Evolutionary conservation across 2,113 vertebrate genomes (phyloP), one percentile per base, ranked within the genome.

Genomic region (Probosciger aterrimus): DNA sequence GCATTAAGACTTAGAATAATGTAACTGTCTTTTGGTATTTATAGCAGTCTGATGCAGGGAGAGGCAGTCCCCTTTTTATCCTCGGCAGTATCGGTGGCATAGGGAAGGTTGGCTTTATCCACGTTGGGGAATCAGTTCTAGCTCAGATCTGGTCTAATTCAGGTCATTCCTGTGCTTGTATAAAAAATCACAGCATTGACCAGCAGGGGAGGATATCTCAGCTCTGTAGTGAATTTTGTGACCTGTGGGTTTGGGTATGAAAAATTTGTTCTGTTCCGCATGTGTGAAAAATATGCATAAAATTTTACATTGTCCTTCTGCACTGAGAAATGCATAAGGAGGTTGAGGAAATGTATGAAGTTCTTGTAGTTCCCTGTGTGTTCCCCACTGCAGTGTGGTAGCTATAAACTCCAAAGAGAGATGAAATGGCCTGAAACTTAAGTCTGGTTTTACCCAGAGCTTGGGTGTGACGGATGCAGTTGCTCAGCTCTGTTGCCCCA

Each of bases 1-100:
- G 90, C 70, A 50, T 93, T 89, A 60, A 57, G 78, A 52, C 76
- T 86, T 91, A 90, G 78, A 93, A 69, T 57, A 71, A 95, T 78
- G n/a, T 43, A 77, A 55, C 35, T 73, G 80, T 70, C 82, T 93
- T 19, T 10, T n/a, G 85, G 64, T 89, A 91, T 97, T 97, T 95
- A 77, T 85, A 92, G 70, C 50, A 64, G 82, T 14, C 49, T 60
- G 47, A 43, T 64, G n/a, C 57, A 53, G 73, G 3, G 10, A 43
- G 68, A 82, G 47, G 47, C 63, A 73, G 55, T 30, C 46, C 68
- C n/a, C 63, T 84, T 83, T 64, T 71, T 82, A 27, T 89, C 63
- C 63, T 76, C 31, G 4, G 69, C 37, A 35, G 67, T 7, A 2
- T 41, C 1, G 1, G 43, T 57, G 46, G 30, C 5, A 5, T 10